phyloP scores from a whole-genome alignment of 2,797 vertebrate species.

The Mus minutoides region DNA sequence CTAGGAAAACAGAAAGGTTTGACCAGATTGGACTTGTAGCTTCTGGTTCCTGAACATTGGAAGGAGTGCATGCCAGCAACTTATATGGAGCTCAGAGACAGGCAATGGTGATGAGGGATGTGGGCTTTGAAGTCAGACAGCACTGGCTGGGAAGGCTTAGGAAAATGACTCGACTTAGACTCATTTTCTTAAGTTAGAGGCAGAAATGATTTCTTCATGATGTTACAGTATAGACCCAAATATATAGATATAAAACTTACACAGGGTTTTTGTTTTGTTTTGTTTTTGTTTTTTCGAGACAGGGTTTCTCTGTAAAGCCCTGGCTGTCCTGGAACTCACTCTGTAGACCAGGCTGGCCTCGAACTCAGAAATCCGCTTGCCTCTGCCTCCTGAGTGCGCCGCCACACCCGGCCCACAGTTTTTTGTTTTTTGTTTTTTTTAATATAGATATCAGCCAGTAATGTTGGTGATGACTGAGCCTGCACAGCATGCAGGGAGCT shows the following conservation, averaged over 20 bases:
- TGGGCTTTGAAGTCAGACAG: neutral
- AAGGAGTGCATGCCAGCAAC: neutral
- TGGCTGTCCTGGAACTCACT: too few relatives aligned
- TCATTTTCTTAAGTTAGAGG: constrained; percentile 26
- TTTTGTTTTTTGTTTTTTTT: neutral
- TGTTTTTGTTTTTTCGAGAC: too few relatives aligned
- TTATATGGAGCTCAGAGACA: neutral
- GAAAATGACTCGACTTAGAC: neutral
- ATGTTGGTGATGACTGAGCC: neutral
- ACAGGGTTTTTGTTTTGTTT: too few relatives aligned
- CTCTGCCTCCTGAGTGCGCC: too few relatives aligned
- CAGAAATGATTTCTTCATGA: neutral
- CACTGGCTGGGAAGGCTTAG: neutral
- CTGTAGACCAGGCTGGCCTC: too few relatives aligned
- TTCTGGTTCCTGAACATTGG: neutral
- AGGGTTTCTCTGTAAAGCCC: too few relatives aligned
- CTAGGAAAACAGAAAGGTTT: neutral
- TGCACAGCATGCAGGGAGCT: neutral
- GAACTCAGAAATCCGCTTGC: too few relatives aligned
- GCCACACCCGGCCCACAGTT: too few relatives aligned
- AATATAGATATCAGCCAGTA: neutral
- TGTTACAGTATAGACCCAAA: neutral
- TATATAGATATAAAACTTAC: constrained; percentile 1
- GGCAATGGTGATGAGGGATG: neutral
- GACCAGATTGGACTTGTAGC: constrained; percentile 3